Conservation (phyloP, 2,888 invertebrate species). For the Cerastoderma edule region DNA sequence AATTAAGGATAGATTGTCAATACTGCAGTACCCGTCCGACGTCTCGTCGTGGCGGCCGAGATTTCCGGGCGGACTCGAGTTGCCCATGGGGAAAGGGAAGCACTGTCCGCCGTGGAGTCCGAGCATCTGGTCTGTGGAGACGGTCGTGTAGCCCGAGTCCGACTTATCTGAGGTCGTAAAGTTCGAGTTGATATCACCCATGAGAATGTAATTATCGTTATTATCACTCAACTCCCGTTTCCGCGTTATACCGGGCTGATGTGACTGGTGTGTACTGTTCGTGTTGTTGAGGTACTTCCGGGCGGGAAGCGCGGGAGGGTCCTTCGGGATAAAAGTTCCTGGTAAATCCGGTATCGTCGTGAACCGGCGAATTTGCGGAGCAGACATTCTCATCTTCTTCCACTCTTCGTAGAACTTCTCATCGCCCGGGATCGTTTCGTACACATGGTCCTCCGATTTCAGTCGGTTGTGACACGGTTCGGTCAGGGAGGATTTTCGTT, state of each 20-base stretch:
- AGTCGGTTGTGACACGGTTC: conserved; percentile 53
- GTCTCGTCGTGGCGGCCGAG: conserved; percentile 49
- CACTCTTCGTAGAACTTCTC: conserved; percentile 67
- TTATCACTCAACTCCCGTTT: conserved; percentile 21
- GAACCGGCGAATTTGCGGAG: conserved; percentile 60
- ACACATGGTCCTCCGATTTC: conserved; percentile 68
- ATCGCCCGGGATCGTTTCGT: conserved; percentile 71
- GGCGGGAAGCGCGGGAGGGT: conserved; percentile 67
- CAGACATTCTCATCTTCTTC: conserved; percentile 58
- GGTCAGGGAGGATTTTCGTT: conserved; percentile 50
- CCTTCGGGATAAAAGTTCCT: conserved; percentile 65
- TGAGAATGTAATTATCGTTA: conserved; percentile 54
- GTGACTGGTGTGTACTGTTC: too few relatives aligned
- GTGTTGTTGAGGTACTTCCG: conserved; percentile 46
- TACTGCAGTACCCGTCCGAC: conserved; percentile 61
- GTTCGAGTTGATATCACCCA: conserved; percentile 61
- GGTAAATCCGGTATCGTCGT: conserved; percentile 65
- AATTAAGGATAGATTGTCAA: conserved; percentile 56
- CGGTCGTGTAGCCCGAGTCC: conserved; percentile 40
- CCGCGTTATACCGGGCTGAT: not conserved
- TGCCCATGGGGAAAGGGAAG: conserved; percentile 41
- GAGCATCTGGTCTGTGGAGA: conserved; percentile 44
- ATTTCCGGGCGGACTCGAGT: conserved; percentile 7
- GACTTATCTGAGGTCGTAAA: conserved; percentile 31
- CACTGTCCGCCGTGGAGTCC: conserved; percentile 22